Percentiles rank a stretch among this genome's conserved stretches.
phyloP scores from a whole-genome alignment of 2,888 invertebrate species.

The Tetranychus piercei region DNA sequence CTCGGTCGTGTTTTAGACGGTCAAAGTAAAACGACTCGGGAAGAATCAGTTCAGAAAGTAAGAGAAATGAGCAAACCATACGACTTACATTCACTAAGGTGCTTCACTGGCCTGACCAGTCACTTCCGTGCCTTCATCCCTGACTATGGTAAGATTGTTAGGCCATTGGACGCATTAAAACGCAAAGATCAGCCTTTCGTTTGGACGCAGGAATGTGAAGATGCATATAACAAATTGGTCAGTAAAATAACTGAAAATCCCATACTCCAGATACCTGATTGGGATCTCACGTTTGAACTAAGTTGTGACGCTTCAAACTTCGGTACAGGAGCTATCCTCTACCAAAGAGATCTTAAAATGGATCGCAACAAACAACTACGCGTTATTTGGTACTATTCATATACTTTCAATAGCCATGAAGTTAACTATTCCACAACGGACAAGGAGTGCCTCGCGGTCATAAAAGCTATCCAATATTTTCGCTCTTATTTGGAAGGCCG shows the following conservation, averaged over 20 bases:
- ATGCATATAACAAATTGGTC: neutral
- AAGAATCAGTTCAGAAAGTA: neutral
- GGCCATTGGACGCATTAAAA: neutral
- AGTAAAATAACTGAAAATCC: neutral
- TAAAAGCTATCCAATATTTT: slow-evolving; percentile 6
- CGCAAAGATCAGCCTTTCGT: neutral
- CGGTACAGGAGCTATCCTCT: slow-evolving; percentile 7
- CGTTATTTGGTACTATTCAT: neutral
- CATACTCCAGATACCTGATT: neutral
- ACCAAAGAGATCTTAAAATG: neutral
- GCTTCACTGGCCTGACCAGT: slow-evolving; percentile 2
- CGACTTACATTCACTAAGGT: neutral
- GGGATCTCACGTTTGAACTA: no score
- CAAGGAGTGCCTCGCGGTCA: no score
- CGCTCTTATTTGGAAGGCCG: no score
- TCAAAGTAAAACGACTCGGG: neutral
- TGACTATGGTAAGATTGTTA: neutral
- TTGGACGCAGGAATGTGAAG: neutral
- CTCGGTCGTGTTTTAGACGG: neutral
- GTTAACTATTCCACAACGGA: neutral
- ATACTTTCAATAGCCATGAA: slow-evolving; percentile 2
- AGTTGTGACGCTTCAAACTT: slow-evolving; percentile 8
- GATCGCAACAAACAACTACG: neutral
- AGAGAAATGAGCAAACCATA: neutral
- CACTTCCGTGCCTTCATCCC: no score